Base-by-base conservation (phyloP, 1,140 invertebrate genomes). In the Hyles euphorbiae region DNA sequence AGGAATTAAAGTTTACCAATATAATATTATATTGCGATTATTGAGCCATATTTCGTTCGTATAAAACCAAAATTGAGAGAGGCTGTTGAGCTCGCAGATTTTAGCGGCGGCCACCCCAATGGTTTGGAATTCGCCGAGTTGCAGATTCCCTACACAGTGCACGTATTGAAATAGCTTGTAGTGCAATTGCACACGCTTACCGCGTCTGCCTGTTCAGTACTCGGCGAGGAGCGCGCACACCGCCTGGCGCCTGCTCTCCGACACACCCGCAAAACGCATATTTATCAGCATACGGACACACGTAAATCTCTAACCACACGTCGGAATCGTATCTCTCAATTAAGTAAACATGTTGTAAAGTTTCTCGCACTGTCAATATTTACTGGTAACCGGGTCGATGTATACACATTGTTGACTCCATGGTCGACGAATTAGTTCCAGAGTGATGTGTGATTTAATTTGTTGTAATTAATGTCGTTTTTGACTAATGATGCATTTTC, bases 151-250 rank as follows among this genome's bases (percentile, higher is more conserved):
- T 73, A 60, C 70, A 22, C 22, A 22, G 22, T 22, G 22, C 22
- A 67, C 74, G 80, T 75, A 84, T 81, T 83, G 78, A 87, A 85
- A 85, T 85, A 85, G 76, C 79, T 78, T 76, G 53, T 67, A 75
- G 67, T 74, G 74, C 76, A 80, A 70, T 74, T 76, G 74, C 68
- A 70, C 63, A 67, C 60, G 57, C 57, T 76, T 64, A 64, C 66
- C 68, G 74, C 65, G 51, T 34, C 52, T 54, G 71, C 60, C 62
- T 70, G 58, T 66, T 78, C 71, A 76, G 81, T 79, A 64, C 60
- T 60, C 69, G 78, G 67, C 70, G 64, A 74, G 75, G 63, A 60
- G 67, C 67, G 71, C 59, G 65, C 74, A 68, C 70, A 72, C 76
- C 71, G 74, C 68, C 67, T 67, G 71, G 75, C 71, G 74, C 68